Conservation (phyloP, 37 sponge, comb jelly and placozoan genomes). For the Ianthella basta region DNA sequence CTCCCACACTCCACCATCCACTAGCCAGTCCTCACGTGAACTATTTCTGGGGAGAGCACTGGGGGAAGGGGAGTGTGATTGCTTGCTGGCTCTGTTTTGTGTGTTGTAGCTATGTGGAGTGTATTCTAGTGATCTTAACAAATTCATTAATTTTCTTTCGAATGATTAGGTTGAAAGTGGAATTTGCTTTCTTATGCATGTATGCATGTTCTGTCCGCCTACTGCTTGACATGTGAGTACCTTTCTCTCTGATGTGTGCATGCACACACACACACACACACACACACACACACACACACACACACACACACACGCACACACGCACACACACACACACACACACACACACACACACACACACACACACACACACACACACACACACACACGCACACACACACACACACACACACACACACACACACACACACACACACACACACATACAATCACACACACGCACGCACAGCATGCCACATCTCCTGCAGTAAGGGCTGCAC, state of each 20-base stretch:
- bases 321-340: constrained; percentile 11
- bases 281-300: constrained; percentile 16
- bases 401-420: too few relatives aligned
- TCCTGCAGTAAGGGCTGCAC: constrained; percentile 53
- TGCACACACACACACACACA: not conserved
- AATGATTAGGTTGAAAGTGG: too few relatives aligned
- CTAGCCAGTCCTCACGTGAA: too few relatives aligned
- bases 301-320: constrained; percentile 4
- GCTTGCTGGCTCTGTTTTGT: too few relatives aligned
- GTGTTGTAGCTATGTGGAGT: too few relatives aligned
- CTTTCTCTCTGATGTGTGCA: not conserved
- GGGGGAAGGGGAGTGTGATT: too few relatives aligned
- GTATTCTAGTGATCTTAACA: too few relatives aligned
- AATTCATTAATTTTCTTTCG: too few relatives aligned
- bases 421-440: too few relatives aligned
- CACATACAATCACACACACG: not conserved
- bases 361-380: not conserved
- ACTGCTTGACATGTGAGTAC: too few relatives aligned
- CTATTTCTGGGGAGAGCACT: too few relatives aligned
- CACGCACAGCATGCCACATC: constrained; percentile 66
- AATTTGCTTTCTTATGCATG: not conserved
- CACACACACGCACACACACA: not conserved
- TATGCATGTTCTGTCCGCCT: not conserved
- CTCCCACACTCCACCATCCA: too few relatives aligned
- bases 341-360: constrained; percentile 3